Evolutionary conservation across 2,888 invertebrate genomes (phyloP), one percentile per base, ranked within the genome.

Genomic region (Lagria hirta): DNA sequence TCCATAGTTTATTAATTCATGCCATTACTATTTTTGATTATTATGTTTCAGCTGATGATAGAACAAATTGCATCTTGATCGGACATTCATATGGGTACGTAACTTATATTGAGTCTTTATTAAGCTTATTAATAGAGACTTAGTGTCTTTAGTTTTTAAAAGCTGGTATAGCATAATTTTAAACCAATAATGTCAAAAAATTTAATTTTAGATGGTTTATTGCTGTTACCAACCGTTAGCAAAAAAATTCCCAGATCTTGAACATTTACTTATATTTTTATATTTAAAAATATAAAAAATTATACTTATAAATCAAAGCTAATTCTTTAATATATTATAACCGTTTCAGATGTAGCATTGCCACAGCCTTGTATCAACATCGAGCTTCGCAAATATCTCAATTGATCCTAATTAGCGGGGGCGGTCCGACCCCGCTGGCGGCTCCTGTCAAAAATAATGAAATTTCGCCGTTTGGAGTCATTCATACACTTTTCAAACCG

Each of bases 11-110:
- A 26, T 65, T 81, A 41, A 71, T 74, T 43, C 81, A 84, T 59
- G 63, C 80, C 3, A 71, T 81, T 13, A 70, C 73, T 26, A 69
- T 84, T 34, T 79, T 83, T 62, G 80, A 82, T 58, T 75, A 77
- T 57, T 83, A 78, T 57, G 76, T 80, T 40, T 74, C 76, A 43
- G 49, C 72, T 67, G 52, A 71, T 67, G 48, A 74, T 68, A 43
- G 71, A 40, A 44, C 62, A 70, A 54, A 78, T 52, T 80, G 80
- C 61, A 75, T 84, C 30, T 62, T 84, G 20, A 77, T 84, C 45
- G 83, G 79, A 6, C 84, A 84, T 67, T 82, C 82, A 26, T 84
- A 83, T 66, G 84, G 83, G 81, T 83, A 73, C 72, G 68, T 61
- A 12, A 4, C 12, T 21, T 2, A n/a, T n/a, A 78, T 52, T 80